Evolutionary conservation across 2,113 vertebrate species (phyloP).

Genomic region (Oryzias curvinotus): DNA sequence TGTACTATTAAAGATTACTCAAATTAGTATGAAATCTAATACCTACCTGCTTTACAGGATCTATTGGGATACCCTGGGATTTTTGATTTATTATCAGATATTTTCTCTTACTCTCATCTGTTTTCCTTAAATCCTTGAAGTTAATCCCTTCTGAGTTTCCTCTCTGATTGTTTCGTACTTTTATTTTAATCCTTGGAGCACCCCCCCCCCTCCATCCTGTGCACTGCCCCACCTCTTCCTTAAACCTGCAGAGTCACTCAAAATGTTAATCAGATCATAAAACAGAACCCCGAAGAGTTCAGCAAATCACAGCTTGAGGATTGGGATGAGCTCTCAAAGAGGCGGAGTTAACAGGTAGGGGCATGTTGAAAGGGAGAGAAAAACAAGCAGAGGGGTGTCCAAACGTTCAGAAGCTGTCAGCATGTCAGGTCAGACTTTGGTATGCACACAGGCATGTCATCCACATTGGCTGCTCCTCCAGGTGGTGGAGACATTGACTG

Average conservation of each 20-base stretch:
- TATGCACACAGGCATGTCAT: constrained; percentile 15
- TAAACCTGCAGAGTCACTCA: constrained; percentile 49
- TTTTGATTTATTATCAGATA: constrained; percentile 15
- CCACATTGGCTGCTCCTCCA: constrained; percentile 1
- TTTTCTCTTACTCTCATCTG: neutral
- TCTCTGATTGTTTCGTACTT: constrained; percentile 30
- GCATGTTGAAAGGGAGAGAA: constrained; percentile 21
- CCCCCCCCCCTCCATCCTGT: constrained; percentile 34
- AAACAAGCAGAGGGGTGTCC: constrained; percentile 21
- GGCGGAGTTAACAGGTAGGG: constrained; percentile 49
- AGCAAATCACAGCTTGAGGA: constrained; percentile 46
- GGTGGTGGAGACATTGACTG: neutral
- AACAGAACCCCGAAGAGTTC: constrained; percentile 11
- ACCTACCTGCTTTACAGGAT: constrained; percentile 56
- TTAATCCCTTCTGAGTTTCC: constrained; percentile 14
- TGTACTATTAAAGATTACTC: constrained; percentile 33
- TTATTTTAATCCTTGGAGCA: constrained; percentile 36
- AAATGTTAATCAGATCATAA: constrained; percentile 56
- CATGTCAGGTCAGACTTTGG: constrained; percentile 54
- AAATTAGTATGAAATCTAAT: constrained; percentile 39
- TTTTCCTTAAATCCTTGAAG: constrained; percentile 6
- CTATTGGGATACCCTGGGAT: constrained; percentile 14
- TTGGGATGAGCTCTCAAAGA: constrained; percentile 19
- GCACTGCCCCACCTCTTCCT: constrained; percentile 10
- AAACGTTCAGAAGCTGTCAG: constrained; percentile 43